These are phyloP conservation scores for Tolypeutes matacus DNA, from an alignment of 2,797 vertebrate species.

Conservation along the genomic window DNA sequence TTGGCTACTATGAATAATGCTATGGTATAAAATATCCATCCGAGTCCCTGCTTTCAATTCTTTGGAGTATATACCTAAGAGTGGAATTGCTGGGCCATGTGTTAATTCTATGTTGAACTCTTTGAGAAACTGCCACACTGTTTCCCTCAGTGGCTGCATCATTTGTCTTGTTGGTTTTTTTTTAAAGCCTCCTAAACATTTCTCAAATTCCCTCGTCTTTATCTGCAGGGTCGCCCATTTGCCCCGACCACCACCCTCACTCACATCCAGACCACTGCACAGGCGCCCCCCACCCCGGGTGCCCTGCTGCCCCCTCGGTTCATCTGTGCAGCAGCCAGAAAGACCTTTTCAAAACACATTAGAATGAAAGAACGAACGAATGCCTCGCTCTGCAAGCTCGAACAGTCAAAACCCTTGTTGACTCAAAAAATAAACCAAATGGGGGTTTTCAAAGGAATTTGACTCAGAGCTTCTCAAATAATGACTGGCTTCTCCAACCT, in stretches of 20 bases:
- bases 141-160: not conserved
- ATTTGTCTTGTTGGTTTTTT: too few relatives aligned
- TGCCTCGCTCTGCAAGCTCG: not conserved
- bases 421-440: not conserved
- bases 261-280: not conserved
- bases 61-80: not conserved
- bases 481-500: not conserved
- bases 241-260: accelerated
- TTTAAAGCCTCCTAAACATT: not conserved
- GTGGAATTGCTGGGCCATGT: not conserved
- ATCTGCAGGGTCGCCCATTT: not conserved
- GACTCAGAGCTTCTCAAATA: not conserved
- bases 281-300: too few relatives aligned
- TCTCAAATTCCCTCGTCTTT: not conserved
- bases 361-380: not conserved
- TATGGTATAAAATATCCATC: not conserved
- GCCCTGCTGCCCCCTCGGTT: not conserved
- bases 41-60: not conserved
- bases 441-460: not conserved
- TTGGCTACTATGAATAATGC: not conserved
- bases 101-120: not conserved
- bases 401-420: not conserved
- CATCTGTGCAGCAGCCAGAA: not conserved
- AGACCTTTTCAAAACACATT: not conserved
- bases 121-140: not conserved